Evolutionary conservation across 1,140 invertebrate species (phyloP).

Genomic region (Microplitis demolitor): DNA sequence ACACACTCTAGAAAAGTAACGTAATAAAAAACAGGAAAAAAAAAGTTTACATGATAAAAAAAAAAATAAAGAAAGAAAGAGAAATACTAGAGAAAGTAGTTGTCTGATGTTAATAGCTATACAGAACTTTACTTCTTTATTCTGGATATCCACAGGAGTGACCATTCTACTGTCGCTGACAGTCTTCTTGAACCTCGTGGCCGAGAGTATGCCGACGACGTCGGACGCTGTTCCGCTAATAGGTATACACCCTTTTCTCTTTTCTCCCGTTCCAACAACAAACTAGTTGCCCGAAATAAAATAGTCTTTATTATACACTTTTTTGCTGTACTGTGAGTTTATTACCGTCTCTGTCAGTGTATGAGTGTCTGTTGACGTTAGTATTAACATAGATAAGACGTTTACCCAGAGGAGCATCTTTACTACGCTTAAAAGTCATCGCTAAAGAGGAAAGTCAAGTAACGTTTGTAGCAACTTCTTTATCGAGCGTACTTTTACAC

Average conservation of each 20-base stretch:
- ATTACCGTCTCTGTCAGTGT: neutral
- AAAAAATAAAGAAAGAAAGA: neutral
- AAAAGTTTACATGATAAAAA: too few species aligned
- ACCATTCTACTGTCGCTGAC: constrained; percentile 88
- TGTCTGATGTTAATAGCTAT: constrained; percentile 36
- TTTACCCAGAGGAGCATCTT: neutral
- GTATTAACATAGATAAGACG: neutral
- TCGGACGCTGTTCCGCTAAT: constrained; percentile 84
- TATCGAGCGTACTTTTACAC: too few species aligned
- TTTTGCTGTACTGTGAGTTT: neutral
- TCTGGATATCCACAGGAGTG: constrained; percentile 69
- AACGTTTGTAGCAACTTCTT: too few species aligned
- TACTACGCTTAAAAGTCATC: neutral
- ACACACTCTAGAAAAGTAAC: too few species aligned
- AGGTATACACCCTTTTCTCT: constrained; percentile 63
- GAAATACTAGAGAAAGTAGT: neutral
- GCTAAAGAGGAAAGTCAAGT: neutral
- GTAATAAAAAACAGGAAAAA: too few species aligned
- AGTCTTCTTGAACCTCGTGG: constrained; percentile 87
- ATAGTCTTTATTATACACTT: constrained; percentile 11
- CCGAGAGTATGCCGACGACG: constrained; percentile 82
- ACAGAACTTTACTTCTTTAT: constrained; percentile 35
- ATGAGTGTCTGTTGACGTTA: neutral
- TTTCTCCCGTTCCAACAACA: constrained; percentile 1
- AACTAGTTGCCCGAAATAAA: neutral